Evolutionary conservation across 2,113 vertebrate species (phyloP).

Genomic region (Zapornia atra): DNA sequence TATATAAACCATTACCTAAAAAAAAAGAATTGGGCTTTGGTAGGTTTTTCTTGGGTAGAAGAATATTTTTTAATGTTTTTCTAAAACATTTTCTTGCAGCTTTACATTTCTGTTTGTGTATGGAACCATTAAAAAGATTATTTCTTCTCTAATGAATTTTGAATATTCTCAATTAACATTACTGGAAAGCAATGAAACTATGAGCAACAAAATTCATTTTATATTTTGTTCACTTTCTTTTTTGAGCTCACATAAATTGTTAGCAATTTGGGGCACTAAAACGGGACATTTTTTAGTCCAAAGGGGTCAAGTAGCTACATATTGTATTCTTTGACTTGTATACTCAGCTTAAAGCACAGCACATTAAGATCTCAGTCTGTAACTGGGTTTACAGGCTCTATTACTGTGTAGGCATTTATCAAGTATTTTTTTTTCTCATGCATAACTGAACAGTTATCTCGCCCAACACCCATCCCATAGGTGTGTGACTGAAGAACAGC

Average conservation of each 20-base stretch:
- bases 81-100: not conserved
- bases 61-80: not conserved
- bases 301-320: not conserved
- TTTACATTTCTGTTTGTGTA: not conserved
- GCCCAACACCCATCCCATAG: accelerated
- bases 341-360: not conserved
- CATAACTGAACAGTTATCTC: not conserved
- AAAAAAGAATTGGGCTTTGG: not conserved
- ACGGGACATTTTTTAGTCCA: not conserved
- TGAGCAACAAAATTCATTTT: not conserved
- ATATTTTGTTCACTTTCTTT: not conserved
- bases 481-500: accelerated
- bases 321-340: not conserved
- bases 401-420: not conserved
- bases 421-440: not conserved
- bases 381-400: not conserved
- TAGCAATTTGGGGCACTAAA: not conserved
- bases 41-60: not conserved
- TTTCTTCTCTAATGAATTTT: not conserved
- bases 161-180: not conserved
- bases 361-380: not conserved
- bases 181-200: not conserved
- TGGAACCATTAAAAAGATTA: not conserved
- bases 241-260: not conserved
- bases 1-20: not conserved